Percentiles rank a stretch among this genome's conserved stretches.
Evolutionary conservation across 2,113 vertebrate species (phyloP).

Genomic region (Probosciger aterrimus): DNA sequence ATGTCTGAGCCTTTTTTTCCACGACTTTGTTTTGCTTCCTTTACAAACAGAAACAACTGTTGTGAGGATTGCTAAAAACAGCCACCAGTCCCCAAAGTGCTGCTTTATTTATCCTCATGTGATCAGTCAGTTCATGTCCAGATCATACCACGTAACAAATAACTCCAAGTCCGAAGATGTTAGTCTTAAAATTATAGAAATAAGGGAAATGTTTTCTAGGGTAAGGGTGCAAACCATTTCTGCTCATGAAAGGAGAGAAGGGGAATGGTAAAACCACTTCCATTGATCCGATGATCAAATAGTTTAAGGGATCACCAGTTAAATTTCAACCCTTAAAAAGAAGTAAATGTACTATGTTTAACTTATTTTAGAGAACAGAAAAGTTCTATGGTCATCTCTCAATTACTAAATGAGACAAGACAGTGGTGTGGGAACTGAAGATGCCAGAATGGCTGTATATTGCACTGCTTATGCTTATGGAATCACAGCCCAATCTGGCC

Average conservation of each 20-base stretch:
- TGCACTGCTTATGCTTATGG: not conserved
- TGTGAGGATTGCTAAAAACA: conserved; percentile 45
- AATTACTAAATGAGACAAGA: not conserved
- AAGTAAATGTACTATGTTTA: not conserved
- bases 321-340: not conserved
- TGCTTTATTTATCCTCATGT: conserved; percentile 26
- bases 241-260: not conserved
- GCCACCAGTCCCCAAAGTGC: not conserved
- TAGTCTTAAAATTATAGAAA: not conserved
- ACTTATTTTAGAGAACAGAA: not conserved
- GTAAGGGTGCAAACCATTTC: not conserved
- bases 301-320: not conserved
- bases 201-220: not conserved
- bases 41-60: conserved; percentile 36
- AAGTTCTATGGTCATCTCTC: not conserved
- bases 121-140: conserved; percentile 21
- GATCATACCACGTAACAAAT: not conserved
- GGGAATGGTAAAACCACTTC: not conserved
- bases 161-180: not conserved
- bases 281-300: not conserved
- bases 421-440: not conserved
- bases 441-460: not conserved
- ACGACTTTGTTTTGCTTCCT: conserved; percentile 24
- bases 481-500: not conserved
- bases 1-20: conserved; percentile 23